phyloP scores from a whole-genome alignment of 2,797 vertebrate species.

The Brachymystax lenok region DNA sequence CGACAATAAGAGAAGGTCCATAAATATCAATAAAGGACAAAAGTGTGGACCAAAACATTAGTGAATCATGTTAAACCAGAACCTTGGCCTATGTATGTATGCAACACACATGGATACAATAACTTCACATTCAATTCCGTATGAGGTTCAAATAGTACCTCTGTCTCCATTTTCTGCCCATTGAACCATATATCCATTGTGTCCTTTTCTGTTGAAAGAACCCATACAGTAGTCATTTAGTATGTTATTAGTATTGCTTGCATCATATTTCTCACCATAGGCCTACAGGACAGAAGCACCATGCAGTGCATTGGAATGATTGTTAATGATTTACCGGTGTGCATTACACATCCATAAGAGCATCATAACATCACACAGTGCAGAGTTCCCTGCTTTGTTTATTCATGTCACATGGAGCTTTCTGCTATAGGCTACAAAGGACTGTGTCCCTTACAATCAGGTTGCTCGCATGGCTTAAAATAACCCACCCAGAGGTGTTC shows the following conservation, averaged over 20 bases:
- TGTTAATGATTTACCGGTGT: not conserved
- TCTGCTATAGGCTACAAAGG: not conserved
- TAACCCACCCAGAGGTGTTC: conserved; percentile 8
- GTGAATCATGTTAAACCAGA: not conserved
- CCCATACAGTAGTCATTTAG: not conserved
- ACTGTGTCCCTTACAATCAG: conserved; percentile 7
- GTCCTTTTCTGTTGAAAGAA: conserved; percentile 85
- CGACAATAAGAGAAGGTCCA: conserved; percentile 1
- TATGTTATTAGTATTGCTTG: not conserved
- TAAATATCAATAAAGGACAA: not conserved
- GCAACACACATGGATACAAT: not conserved
- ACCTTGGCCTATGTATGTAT: not conserved
- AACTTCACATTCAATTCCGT: not conserved
- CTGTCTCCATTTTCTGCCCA: conserved; percentile 88
- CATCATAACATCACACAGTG: not conserved
- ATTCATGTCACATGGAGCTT: not conserved
- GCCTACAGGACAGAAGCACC: not conserved
- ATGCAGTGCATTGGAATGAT: not conserved
- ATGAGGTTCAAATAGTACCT: conserved; percentile 68
- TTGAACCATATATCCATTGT: conserved; percentile 98
- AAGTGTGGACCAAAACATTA: not conserved
- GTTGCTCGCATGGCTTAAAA: conserved; percentile 20
- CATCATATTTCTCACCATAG: not conserved
- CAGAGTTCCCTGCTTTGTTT: not conserved
- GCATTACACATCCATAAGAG: not conserved